A percentile compares a stretch with the other conserved stretches of the same genome.
phyloP scores from a whole-genome alignment of 2,113 vertebrate species.

The Tiliqua scincoides region DNA sequence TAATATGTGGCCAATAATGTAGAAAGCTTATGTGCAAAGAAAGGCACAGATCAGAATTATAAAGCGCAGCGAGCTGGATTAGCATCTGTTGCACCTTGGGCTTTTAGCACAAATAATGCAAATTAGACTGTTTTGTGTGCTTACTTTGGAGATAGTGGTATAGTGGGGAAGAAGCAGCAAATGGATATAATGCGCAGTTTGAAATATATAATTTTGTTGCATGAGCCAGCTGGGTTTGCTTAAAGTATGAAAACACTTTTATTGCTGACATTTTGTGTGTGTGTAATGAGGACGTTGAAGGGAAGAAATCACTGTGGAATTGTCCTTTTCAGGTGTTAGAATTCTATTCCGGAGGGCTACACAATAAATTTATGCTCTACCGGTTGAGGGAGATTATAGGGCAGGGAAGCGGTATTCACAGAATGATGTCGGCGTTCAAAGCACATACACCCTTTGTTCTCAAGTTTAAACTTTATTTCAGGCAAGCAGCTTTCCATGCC shows the following conservation, averaged over 20 bases:
- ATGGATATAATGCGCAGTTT: constrained; percentile 2
- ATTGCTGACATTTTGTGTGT: not conserved
- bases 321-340: not conserved
- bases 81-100: constrained; percentile 7
- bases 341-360: not conserved
- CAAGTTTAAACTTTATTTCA: constrained; percentile 3
- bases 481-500: not conserved
- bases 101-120: constrained; percentile 8
- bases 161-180: not conserved
- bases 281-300: not conserved
- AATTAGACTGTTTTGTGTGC: constrained; percentile 6
- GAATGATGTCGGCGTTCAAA: not conserved
- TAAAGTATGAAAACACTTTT: constrained; percentile 32
- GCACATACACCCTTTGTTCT: not conserved
- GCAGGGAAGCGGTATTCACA: constrained; percentile 12
- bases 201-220: constrained; percentile 34
- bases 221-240: not conserved
- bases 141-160: constrained; percentile 1
- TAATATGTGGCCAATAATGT: not conserved
- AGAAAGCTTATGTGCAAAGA: not conserved
- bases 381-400: constrained; percentile 6
- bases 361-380: not conserved
- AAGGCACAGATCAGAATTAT: not conserved
- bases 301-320: constrained; percentile 15
- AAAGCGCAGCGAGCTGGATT: not conserved